phyloP scores from a whole-genome alignment of 2,888 invertebrate species.

The Netelia melanura region DNA sequence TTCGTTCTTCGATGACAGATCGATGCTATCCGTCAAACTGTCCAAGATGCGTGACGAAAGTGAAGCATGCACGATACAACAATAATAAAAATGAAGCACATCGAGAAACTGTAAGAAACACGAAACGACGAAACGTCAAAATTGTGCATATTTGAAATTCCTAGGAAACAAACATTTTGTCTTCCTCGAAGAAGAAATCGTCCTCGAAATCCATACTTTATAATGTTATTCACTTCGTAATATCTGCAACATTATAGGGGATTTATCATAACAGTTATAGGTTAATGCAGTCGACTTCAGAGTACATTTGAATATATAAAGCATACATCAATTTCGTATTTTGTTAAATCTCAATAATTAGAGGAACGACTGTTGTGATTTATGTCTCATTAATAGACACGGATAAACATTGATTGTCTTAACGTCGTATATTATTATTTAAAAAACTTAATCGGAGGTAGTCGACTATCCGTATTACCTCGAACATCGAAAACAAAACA shows the following conservation, averaged over 20 bases:
- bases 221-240: conserved; percentile 13
- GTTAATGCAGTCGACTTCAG: conserved; percentile 27
- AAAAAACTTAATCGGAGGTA: conserved; percentile 7
- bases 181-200: conserved; percentile 84
- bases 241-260: conserved; percentile 44
- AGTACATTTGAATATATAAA: background rate
- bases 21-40: conserved; percentile 73
- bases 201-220: conserved; percentile 82
- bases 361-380: background rate
- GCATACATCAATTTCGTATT: conserved; percentile 8
- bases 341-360: background rate
- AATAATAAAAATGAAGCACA: conserved; percentile 76
- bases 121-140: conserved; percentile 33
- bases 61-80: conserved; percentile 79
- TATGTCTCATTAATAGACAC: conserved; percentile 22
- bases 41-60: conserved; percentile 74
- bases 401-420: background rate
- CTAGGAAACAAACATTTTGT: conserved; percentile 83
- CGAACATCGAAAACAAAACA: background rate
- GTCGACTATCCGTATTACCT: background rate
- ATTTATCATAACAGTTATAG: conserved; percentile 22
- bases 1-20: conserved; percentile 63
- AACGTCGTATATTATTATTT: background rate
- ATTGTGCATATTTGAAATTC: conserved; percentile 24
- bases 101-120: conserved; percentile 67